Percentiles rank a stretch among this genome's conserved stretches.
Evolutionary conservation across 2,113 vertebrate genomes (phyloP).

Genomic region (Indicator maculatus): DNA sequence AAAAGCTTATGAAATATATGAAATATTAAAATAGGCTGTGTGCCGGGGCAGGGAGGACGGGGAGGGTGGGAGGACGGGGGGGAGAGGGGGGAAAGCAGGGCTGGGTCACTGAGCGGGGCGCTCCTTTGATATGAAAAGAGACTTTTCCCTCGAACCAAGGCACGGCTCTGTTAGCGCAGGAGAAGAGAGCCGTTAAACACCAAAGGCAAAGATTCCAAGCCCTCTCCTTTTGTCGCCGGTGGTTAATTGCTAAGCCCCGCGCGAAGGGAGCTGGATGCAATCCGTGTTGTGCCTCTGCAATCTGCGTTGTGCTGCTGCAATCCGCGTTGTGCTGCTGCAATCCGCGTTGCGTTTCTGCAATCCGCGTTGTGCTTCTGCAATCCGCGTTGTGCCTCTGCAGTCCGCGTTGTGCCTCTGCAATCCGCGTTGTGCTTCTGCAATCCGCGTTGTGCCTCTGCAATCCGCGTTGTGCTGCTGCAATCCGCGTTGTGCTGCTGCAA

Average conservation of each 20-base stretch:
- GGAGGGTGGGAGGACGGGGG: background rate
- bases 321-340: too few relatives aligned
- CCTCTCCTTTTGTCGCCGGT: background rate
- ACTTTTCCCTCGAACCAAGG: slow-evolving; percentile 21
- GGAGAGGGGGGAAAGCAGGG: background rate
- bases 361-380: too few relatives aligned
- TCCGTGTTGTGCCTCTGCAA: accelerated
- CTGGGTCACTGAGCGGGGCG: background rate
- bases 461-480: too few relatives aligned
- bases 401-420: too few relatives aligned
- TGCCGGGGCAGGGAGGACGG: background rate
- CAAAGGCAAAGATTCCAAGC: background rate
- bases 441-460: too few relatives aligned
- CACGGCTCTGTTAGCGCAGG: background rate
- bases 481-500: too few relatives aligned
- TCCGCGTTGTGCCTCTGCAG: accelerated
- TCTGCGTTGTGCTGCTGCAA: too few relatives aligned
- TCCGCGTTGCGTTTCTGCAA: background rate
- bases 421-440: too few relatives aligned
- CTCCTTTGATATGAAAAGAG: slow-evolving; percentile 64
- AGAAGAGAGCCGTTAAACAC: background rate
- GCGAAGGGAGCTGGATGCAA: background rate
- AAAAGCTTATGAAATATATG: slow-evolving; percentile 74
- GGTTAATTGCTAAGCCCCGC: background rate
- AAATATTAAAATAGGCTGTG: slow-evolving; percentile 71